Conservation (phyloP, 2,797 vertebrate genomes). For the Anguilla anguilla region DNA sequence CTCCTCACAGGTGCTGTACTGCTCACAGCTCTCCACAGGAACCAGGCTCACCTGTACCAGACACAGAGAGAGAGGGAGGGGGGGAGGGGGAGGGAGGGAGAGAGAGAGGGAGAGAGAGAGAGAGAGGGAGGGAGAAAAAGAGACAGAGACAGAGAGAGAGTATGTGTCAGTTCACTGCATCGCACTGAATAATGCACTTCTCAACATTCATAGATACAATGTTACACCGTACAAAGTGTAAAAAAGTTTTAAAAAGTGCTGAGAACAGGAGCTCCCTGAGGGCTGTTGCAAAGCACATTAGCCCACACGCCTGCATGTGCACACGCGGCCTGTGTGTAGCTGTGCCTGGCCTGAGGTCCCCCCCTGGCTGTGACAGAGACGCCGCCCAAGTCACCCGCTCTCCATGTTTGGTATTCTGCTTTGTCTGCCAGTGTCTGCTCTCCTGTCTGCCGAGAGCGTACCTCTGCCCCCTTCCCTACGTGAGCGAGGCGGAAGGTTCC, state of each 20-base stretch:
- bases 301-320: too few species aligned
- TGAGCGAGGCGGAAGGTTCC: not conserved
- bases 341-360: not conserved
- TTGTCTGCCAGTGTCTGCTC: not conserved
- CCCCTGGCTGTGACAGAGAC: not conserved
- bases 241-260: not conserved
- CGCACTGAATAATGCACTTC: not conserved
- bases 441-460: not conserved
- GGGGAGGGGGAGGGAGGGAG: not conserved
- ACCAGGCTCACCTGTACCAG: conserved; percentile 85
- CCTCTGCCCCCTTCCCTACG: not conserved
- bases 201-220: not conserved
- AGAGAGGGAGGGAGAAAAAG: not conserved
- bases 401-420: not conserved
- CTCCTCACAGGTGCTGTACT: conserved; percentile 87
- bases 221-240: not conserved
- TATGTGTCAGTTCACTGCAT: not conserved
- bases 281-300: too few species aligned
- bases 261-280: not conserved
- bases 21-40: conserved; percentile 94
- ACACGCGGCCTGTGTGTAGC: not conserved
- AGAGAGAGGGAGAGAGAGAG: not conserved
- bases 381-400: not conserved
- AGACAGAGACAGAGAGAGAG: too few species aligned
- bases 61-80: conserved; percentile 9